Evolutionary conservation across 37 sponge, comb jelly and placozoan species (phyloP).

Genomic region (Chondrilla cf. caribensis): DNA sequence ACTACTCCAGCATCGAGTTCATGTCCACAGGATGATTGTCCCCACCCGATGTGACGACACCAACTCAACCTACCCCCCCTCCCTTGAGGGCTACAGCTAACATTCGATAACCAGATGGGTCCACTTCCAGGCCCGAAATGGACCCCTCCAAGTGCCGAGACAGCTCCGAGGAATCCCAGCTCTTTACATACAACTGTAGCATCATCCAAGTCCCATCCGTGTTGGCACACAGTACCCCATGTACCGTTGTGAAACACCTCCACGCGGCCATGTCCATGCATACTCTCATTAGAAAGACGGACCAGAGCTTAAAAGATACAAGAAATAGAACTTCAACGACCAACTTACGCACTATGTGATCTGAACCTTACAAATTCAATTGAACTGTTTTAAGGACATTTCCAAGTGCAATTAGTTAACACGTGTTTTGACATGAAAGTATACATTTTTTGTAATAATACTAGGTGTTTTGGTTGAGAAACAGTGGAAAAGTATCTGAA

Average conservation of each 20-base stretch:
- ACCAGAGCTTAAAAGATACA: not conserved
- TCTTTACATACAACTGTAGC: slow-evolving; percentile 38
- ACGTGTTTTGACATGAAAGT: too few species aligned
- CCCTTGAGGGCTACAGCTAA: slow-evolving; percentile 15
- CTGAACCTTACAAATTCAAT: too few species aligned
- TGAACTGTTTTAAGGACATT: too few species aligned
- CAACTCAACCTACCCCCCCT: slow-evolving; percentile 5
- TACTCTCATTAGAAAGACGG: slow-evolving; percentile 14
- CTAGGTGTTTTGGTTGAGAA: too few species aligned
- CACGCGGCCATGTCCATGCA: slow-evolving; percentile 29
- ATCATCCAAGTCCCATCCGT: slow-evolving; percentile 27
- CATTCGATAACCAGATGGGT: slow-evolving; percentile 31
- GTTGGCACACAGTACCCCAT: slow-evolving; percentile 50
- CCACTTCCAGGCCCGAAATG: slow-evolving; percentile 27
- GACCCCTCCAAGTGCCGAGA: not conserved
- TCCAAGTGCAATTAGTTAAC: too few species aligned
- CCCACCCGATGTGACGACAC: not conserved
- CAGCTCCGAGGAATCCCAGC: slow-evolving; percentile 32
- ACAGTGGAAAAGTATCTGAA: too few species aligned
- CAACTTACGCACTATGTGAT: too few species aligned
- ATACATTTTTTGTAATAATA: too few species aligned
- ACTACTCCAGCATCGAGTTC: slow-evolving; percentile 49
- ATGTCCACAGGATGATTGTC: slow-evolving; percentile 26
- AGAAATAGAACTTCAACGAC: too few species aligned
- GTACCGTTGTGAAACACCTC: slow-evolving; percentile 20